A percentile compares a stretch with the other conserved stretches of the same genome.
These are phyloP conservation scores for Hofmannophila pseudospretella DNA, from an alignment of 2,888 invertebrate genomes.

Conservation along the genomic window DNA sequence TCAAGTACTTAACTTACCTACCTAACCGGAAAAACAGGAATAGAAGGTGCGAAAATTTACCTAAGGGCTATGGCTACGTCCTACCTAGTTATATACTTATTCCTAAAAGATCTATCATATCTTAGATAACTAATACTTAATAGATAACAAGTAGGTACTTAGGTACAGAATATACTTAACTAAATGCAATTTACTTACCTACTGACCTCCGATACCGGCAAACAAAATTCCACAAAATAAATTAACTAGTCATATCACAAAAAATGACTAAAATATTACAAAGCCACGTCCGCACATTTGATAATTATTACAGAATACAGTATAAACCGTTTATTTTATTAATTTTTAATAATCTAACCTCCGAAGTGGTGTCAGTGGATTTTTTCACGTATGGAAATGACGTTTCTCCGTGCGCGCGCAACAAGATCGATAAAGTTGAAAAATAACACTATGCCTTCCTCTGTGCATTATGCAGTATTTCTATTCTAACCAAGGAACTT, in stretches of 20 bases:
- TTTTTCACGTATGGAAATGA: constrained; percentile 46
- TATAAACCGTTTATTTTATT: constrained; percentile 9
- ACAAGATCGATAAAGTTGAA: constrained; percentile 39
- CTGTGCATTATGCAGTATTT: constrained; percentile 7
- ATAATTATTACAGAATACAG: constrained; percentile 7
- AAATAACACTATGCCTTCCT: too few relatives aligned
- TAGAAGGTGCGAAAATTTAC: too few relatives aligned
- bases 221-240: constrained; percentile 4
- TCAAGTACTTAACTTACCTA: too few relatives aligned
- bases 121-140: too few relatives aligned
- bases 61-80: too few relatives aligned
- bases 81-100: too few relatives aligned
- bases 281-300: constrained; percentile 6
- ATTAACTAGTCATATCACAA: constrained; percentile 2
- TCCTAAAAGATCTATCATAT: too few relatives aligned
- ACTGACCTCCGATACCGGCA: constrained; percentile 8
- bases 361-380: constrained; percentile 29
- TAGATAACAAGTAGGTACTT: too few relatives aligned
- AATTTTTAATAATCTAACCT: constrained; percentile 37
- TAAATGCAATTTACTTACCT: neutral
- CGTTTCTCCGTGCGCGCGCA: constrained; percentile 63
- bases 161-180: too few relatives aligned
- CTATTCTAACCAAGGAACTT: too few relatives aligned
- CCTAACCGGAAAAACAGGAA: too few relatives aligned
- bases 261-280: neutral